These are phyloP conservation scores for Altica lythri DNA, from an alignment of 2,888 invertebrate genomes.

Conservation along the genomic window DNA sequence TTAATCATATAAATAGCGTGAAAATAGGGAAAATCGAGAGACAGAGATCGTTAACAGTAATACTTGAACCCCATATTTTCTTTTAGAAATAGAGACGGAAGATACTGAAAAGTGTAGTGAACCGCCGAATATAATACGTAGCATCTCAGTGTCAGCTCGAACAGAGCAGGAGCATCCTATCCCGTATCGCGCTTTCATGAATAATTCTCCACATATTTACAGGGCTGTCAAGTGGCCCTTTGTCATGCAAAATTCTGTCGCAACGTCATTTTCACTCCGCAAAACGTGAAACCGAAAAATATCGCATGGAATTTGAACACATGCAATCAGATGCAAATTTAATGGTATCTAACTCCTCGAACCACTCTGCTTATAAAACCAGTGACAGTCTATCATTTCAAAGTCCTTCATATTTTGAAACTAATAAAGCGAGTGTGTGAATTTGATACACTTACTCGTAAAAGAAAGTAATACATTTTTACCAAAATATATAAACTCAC, in stretches of 20 bases:
- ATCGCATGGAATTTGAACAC: constrained; percentile 45
- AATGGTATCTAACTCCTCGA: constrained; percentile 25
- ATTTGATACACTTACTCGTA: too few relatives aligned
- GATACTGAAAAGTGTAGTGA: constrained; percentile 22
- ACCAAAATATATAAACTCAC: too few relatives aligned
- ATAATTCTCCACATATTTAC: constrained; percentile 60
- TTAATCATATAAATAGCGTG: not conserved
- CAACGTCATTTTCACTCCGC: constrained; percentile 58
- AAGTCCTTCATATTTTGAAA: too few relatives aligned
- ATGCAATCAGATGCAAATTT: constrained; percentile 41
- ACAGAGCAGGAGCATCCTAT: constrained; percentile 8
- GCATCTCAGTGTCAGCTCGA: constrained; percentile 18
- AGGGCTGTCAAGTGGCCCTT: constrained; percentile 59
- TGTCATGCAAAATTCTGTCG: constrained; percentile 60
- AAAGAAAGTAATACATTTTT: too few relatives aligned
- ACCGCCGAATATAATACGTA: constrained; percentile 18
- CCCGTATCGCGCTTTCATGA: constrained; percentile 58
- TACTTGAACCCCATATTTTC: not conserved
- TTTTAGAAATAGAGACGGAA: too few relatives aligned
- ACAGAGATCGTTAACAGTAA: not conserved
- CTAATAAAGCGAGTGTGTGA: too few relatives aligned
- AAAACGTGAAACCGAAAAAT: constrained; percentile 55
- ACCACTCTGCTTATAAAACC: constrained; percentile 6
- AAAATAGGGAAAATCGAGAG: not conserved
- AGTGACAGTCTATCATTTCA: too few relatives aligned